A percentile compares a stretch with the other conserved stretches of the same genome.
These are phyloP conservation scores for Thunnus albacares DNA, from an alignment of 2,797 vertebrate genomes.

Conservation along the genomic window DNA sequence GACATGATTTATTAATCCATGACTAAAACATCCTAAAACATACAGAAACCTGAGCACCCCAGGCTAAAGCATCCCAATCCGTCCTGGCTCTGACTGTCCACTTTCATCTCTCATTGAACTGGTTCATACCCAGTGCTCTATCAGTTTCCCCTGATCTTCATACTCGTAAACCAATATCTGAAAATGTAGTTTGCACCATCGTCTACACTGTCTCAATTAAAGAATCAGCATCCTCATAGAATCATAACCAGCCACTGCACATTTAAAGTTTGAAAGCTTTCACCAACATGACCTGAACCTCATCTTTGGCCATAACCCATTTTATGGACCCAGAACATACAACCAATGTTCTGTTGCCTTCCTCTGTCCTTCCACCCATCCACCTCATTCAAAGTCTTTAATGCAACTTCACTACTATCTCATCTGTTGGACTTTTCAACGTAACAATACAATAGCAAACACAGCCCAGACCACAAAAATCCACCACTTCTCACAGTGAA, in stretches of 20 bases:
- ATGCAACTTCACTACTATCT: slow-evolving; percentile 6
- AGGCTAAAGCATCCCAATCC: not conserved
- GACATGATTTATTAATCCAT: not conserved
- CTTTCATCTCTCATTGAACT: not conserved
- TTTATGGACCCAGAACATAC: not conserved
- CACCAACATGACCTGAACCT: slow-evolving; percentile 9
- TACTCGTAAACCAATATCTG: not conserved
- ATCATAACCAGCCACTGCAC: not conserved
- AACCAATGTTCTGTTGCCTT: not conserved
- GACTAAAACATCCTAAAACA: slow-evolving; percentile 8
- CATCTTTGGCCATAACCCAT: not conserved
- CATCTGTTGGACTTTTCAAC: slow-evolving; percentile 10
- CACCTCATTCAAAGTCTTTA: not conserved
- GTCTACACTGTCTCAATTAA: not conserved
- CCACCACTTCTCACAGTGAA: slow-evolving; percentile 1
- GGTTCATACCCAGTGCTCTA: not conserved
- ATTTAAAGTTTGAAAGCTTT: not conserved
- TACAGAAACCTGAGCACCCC: not conserved
- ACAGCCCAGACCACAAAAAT: not conserved
- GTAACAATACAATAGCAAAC: not conserved
- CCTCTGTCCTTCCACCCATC: not conserved
- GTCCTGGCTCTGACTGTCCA: not conserved
- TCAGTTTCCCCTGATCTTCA: not conserved
- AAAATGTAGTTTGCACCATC: not conserved
- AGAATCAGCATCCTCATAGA: not conserved